A percentile compares a stretch with the other conserved stretches of the same genome.
Conservation (phyloP, 2,888 invertebrate species). For the Saturnia pavonia region DNA sequence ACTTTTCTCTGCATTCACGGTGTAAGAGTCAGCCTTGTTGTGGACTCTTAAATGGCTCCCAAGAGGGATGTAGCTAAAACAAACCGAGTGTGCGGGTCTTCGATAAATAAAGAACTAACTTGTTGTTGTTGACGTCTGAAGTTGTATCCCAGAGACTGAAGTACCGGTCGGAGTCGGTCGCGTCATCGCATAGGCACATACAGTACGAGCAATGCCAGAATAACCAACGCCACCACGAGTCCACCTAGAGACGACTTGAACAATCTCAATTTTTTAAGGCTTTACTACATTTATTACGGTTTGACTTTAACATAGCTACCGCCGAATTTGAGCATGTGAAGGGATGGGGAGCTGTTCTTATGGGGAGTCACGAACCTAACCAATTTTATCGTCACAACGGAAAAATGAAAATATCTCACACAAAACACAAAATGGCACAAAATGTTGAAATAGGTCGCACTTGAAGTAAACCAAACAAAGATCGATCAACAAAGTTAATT, state of each 20-base stretch:
- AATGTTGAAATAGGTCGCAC: no score
- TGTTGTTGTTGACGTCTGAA: constrained; percentile 83
- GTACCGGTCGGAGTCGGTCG: constrained; percentile 88
- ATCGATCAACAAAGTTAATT: no score
- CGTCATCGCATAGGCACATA: constrained; percentile 93
- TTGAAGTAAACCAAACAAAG: no score
- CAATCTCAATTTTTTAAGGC: constrained; percentile 20
- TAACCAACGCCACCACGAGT: constrained; percentile 95
- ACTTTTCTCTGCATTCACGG: neutral
- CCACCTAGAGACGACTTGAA: constrained; percentile 79
- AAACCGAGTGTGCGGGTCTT: constrained; percentile 58
- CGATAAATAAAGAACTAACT: constrained; percentile 72
- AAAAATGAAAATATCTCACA: no score
- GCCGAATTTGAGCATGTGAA: no score
- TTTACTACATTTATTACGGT: neutral
- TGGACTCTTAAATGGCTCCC: neutral
- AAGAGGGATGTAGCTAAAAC: constrained; percentile 22
- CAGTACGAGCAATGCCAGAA: constrained; percentile 96
- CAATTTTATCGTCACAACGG: no score
- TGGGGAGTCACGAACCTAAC: no score
- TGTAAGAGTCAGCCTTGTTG: neutral
- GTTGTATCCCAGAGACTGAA: constrained; percentile 87
- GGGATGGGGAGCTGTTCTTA: no score
- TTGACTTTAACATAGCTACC: no score
- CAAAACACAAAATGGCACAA: no score